These are phyloP conservation scores for Mus musculus DNA, from an alignment of 2,113 vertebrate species.

Conservation along the genomic window GRCm39 chr2:108486001-108486500, in stretches of 20 bases:
- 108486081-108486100: background rate
- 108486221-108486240: background rate
- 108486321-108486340: background rate
- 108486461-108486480: background rate
- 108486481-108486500: background rate
- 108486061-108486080: slow-evolving; percentile 1
- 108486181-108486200: background rate
- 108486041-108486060: background rate
- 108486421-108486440: background rate
- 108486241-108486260: background rate
- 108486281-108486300: slow-evolving; percentile 29
- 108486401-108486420: background rate
- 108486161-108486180: background rate
- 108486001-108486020: background rate
- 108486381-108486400: background rate
- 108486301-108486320: background rate
- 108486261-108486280: background rate
- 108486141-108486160: background rate
- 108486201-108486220: background rate
- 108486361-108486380: slow-evolving; percentile 10
- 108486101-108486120: background rate
- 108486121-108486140: background rate
- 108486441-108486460: background rate
- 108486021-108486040: background rate
- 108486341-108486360: background rate